Base-by-base conservation (phyloP, 2,113 vertebrate species). In the Vireo altiloquus region DNA sequence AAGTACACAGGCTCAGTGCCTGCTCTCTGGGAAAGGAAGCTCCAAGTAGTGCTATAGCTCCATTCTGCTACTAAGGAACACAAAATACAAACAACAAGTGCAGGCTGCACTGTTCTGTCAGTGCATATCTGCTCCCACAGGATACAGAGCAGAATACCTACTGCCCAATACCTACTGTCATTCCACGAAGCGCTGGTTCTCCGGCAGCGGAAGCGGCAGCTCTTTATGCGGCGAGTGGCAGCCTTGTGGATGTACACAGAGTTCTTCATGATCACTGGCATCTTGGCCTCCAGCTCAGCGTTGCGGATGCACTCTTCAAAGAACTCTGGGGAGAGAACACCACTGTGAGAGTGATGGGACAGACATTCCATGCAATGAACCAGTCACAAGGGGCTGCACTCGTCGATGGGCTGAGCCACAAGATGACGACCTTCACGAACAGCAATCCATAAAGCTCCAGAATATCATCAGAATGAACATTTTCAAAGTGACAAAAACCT, bases 281-380 rank as follows among this genome's bases (percentile, higher is more conserved):
- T 99, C 97, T 99, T 99, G 90, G 99, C 99, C 82, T 99, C 99
- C 52, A 99, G 98, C 97, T 99, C 99, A 0, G 99, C 98, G 0
- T 98, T 99, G 77, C 98, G 98, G 98, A 99, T 99, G 75, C 99
- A 99, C 92, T 99, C 99, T 93, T 99, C 99, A 39, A 99, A 99
- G 98, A 99, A 99, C 92, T 95, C 99, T 99, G 97, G 52, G 21
- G 24, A 77, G 23, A 56, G 15, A 59, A 46, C 40, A 61, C 24
- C 31, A 11, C 33, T 9, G 35, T 79, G 33, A 52, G 59, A 31
- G 35, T 13, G 52, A 33, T 0, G 0, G 33, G 8, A 82, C n/a
- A 56, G 31, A 28, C 35, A 22, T n/a, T 46, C 56, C 40, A 61
- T 25, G 37, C 50, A 49, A 17, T 15, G 74, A 80, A 33, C 21